Conservation (phyloP, 2,888 invertebrate species). For the Asteroscopus sphinx region DNA sequence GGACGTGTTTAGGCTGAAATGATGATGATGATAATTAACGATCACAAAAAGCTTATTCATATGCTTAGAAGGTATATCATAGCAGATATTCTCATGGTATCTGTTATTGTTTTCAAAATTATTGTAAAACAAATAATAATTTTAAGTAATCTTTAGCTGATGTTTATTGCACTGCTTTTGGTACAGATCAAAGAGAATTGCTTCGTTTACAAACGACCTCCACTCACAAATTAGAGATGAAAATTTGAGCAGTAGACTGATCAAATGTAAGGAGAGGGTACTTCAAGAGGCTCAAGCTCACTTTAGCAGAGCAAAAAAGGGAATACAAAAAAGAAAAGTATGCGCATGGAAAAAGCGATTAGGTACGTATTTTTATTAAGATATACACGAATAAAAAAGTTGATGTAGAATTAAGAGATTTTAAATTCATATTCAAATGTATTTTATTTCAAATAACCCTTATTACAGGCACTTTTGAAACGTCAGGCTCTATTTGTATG, state of each 20-base stretch:
- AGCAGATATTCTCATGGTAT: too few species aligned
- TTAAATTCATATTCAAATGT: too few species aligned
- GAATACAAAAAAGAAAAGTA: constrained; percentile 30
- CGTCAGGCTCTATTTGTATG: too few species aligned
- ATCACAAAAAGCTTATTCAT: too few species aligned
- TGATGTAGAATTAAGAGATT: too few species aligned
- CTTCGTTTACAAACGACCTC: constrained; percentile 20
- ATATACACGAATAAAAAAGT: constrained; percentile 2
- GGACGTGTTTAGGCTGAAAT: too few species aligned
- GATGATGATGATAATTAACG: too few species aligned
- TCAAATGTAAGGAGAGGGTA: constrained; percentile 37
- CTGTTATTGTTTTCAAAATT: too few species aligned
- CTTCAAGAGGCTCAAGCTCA: constrained; percentile 29
- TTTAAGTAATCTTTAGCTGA: neutral
- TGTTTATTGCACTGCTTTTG: constrained; percentile 6
- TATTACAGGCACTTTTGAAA: too few species aligned
- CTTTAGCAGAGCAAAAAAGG: constrained; percentile 10
- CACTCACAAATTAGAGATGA: constrained; percentile 34
- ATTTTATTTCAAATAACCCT: too few species aligned
- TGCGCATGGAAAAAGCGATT: constrained; percentile 8
- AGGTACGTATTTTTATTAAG: neutral
- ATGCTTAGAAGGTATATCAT: too few species aligned
- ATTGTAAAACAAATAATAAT: neutral
- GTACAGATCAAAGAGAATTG: constrained; percentile 10
- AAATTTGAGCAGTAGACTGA: constrained; percentile 28